A percentile compares a stretch with the other conserved stretches of the same genome.
These are phyloP conservation scores for Limnothrissa miodon DNA, from an alignment of 2,113 vertebrate species.

Conservation along the genomic window DNA sequence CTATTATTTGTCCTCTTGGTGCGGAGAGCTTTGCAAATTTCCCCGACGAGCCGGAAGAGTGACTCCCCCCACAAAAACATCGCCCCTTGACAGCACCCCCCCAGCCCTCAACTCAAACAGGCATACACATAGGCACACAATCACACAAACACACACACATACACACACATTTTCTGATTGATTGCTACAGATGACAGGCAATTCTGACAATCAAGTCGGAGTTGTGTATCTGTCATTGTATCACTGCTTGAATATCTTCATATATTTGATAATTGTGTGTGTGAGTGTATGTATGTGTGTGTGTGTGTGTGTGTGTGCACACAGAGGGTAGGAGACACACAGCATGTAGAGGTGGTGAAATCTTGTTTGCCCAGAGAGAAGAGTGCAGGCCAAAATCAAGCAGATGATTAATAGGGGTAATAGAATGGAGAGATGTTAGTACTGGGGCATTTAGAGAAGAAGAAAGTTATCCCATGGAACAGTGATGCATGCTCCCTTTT, in stretches of 20 bases:
- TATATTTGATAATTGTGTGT: background rate
- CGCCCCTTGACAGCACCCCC: slow-evolving; percentile 35
- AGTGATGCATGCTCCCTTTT: background rate
- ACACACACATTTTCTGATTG: slow-evolving; percentile 39
- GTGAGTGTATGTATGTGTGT: background rate
- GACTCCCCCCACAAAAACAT: slow-evolving; percentile 20
- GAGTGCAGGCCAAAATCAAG: background rate
- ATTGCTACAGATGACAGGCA: slow-evolving; percentile 38
- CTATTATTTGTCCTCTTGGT: slow-evolving; percentile 34
- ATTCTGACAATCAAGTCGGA: slow-evolving; percentile 10
- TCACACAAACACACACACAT: slow-evolving; percentile 16
- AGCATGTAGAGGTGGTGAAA: background rate
- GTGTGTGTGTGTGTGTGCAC: background rate
- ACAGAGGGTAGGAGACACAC: background rate
- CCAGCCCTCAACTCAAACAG: slow-evolving; percentile 42
- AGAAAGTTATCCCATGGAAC: background rate
- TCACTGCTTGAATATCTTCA: slow-evolving; percentile 7
- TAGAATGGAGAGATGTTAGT: background rate
- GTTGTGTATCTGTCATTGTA: slow-evolving; percentile 9
- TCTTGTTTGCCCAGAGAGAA: background rate
- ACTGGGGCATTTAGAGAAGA: background rate
- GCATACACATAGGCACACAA: slow-evolving; percentile 36
- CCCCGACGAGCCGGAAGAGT: slow-evolving; percentile 36
- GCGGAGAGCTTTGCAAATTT: slow-evolving; percentile 31
- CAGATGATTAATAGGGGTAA: background rate